A percentile compares a stretch with the other conserved stretches of the same genome.
phyloP scores from a whole-genome alignment of 2,797 vertebrate genomes.

The Phoxinus dragarum region DNA sequence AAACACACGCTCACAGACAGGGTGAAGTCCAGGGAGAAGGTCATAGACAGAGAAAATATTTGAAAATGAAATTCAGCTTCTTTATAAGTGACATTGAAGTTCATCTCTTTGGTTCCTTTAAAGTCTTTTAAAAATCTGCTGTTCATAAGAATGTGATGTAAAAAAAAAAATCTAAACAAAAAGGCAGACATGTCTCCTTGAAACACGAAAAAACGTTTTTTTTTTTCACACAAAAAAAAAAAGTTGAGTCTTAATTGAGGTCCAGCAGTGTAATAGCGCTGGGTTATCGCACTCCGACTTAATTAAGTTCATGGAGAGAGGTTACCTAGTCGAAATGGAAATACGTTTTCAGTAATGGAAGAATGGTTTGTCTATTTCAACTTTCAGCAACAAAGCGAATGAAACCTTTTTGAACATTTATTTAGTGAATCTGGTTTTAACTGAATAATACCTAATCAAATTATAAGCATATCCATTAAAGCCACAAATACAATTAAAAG shows the following conservation, averaged over 20 bases:
- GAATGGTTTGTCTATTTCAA: background rate
- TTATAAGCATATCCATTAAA: background rate
- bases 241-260: background rate
- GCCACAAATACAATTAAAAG: constrained; percentile 5
- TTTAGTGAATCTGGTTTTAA: background rate
- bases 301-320: constrained; percentile 27
- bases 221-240: background rate
- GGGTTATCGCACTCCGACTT: background rate
- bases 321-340: background rate
- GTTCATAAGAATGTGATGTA: constrained; percentile 2
- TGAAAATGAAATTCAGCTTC: constrained; percentile 2
- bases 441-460: constrained; percentile 7
- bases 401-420: constrained; percentile 13
- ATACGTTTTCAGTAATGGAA: constrained; percentile 5
- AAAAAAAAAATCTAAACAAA: background rate
- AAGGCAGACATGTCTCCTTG: constrained; percentile 21
- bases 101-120: background rate
- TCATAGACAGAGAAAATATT: constrained; percentile 21
- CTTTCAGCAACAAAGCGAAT: background rate
- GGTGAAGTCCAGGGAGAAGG: constrained; percentile 12
- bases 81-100: constrained; percentile 24
- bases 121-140: constrained; percentile 4
- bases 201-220: background rate
- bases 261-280: background rate
- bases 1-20: constrained; percentile 3